Evolutionary conservation across 2,888 invertebrate species (phyloP), one percentile per base, ranked within the genome.

Genomic region (Mongoloraphidia duomilia): DNA sequence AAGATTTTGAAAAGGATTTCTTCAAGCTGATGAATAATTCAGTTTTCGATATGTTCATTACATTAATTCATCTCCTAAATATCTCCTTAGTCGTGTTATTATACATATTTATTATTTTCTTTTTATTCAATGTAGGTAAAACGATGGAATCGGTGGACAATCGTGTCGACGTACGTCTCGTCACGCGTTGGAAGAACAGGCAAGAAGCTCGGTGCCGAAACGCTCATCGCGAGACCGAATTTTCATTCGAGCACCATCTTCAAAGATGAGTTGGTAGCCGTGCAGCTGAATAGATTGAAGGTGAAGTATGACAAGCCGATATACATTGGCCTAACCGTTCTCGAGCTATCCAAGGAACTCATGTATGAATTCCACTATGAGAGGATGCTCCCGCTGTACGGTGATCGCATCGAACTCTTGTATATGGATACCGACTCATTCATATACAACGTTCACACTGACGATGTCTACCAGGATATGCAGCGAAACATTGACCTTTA

Each of bases 281-380:
- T 68, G 26, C 59, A 66, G 49, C 50, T 64, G 50, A 54, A 55
- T 12, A 58, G 57, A 52, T 34, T 52, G 1, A 50, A 53, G 36
- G 51, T 64, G 8, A 34, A 45, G 17, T 61, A 62, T 39, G 58
- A 65, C 55, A 65, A 64, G 58, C 66, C 65, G 2, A 60, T 68
- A 33, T 67, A 65, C 50, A 53, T 62, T 2, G 67, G 66, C 11
- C 60, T 66, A 50, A 37, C 53, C 10, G 60, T 68, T 47, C 54
- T 69, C 41, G 68, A 69, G 46, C 34, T 69, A 34, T 63, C 60
- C 0, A 70, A 70, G 58, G 49, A 51, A 2, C 53, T 61, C 12
- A 62, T 69, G 58, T 68, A 66, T 51, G 60, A 64, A 42, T 66
- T 65, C 51, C 59, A 62, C 51, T 66, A 65, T 50, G 57, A 60